phyloP scores from a whole-genome alignment of 2,888 invertebrate genomes.

The Hypsopygia costalis region DNA sequence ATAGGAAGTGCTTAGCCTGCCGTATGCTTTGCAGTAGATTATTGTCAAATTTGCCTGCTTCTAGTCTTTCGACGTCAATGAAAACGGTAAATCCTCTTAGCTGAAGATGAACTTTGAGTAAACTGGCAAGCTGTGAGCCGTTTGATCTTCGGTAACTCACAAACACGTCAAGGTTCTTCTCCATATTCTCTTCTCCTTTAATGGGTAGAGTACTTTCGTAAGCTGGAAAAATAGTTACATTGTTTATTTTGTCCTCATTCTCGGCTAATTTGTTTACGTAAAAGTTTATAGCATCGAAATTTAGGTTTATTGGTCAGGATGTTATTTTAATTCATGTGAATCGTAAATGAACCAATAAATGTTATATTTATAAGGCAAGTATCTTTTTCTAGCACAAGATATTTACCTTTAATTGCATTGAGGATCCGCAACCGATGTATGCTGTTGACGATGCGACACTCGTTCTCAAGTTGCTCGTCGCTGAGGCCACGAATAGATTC shows the following conservation, averaged over 20 bases:
- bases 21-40: slow-evolving; percentile 97
- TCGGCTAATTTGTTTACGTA: slow-evolving; percentile 5
- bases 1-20: slow-evolving; percentile 97
- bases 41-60: slow-evolving; percentile 99
- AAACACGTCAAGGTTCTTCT: slow-evolving; percentile 97
- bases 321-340: slow-evolving; percentile 5
- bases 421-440: slow-evolving; percentile 96
- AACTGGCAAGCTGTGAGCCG: slow-evolving; percentile 97
- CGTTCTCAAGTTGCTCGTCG: slow-evolving; percentile 94
- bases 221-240: slow-evolving; percentile 54
- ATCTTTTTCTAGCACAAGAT: background rate
- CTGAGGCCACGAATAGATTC: slow-evolving; percentile 91
- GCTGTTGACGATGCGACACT: slow-evolving; percentile 96
- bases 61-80: slow-evolving; percentile 98
- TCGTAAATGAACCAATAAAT: slow-evolving; percentile 21
- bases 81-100: slow-evolving; percentile 97
- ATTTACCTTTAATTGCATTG: slow-evolving; percentile 88
- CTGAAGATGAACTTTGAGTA: slow-evolving; percentile 98
- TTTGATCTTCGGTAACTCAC: slow-evolving; percentile 98
- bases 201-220: slow-evolving; percentile 84
- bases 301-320: slow-evolving; percentile 16
- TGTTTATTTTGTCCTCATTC: slow-evolving; percentile 1
- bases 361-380: slow-evolving; percentile 10
- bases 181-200: slow-evolving; percentile 87
- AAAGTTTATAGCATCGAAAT: slow-evolving; percentile 14